Conservation (phyloP, 2,113 vertebrate species). For the Actenoides lindsayi region DNA sequence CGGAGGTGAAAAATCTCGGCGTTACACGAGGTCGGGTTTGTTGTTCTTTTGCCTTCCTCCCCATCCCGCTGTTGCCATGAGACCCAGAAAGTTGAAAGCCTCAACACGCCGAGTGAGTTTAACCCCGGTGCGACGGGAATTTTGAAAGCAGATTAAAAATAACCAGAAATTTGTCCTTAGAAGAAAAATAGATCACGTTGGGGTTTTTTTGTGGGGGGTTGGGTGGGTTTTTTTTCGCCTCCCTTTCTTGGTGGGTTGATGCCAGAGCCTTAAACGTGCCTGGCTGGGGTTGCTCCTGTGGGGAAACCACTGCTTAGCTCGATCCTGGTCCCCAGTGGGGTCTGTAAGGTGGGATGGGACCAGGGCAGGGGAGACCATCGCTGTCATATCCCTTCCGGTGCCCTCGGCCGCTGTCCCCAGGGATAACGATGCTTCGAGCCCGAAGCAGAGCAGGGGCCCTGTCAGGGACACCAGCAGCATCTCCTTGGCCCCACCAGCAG, state of each 20-base stretch:
- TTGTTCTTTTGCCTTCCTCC: neutral
- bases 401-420: rapidly evolving
- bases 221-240: too few species aligned
- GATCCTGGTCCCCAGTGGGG: neutral
- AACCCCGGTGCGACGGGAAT: neutral
- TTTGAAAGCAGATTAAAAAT: neutral
- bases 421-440: rapidly evolving
- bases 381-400: rapidly evolving
- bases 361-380: neutral
- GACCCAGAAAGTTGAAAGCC: neutral
- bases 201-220: too few species aligned
- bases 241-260: neutral
- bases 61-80: slow-evolving; percentile 18
- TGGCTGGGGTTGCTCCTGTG: rapidly evolving
- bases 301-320: rapidly evolving
- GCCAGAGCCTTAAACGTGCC: rapidly evolving
- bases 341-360: neutral
- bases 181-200: neutral
- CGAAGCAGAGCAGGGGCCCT: neutral
- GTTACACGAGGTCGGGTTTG: neutral
- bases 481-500: neutral
- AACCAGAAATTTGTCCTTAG: neutral
- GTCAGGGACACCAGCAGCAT: neutral
- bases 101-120: neutral
- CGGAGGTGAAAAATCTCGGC: neutral